Conservation (phyloP, 92 coral and sea anemone genomes). For the Epizoanthus rinbou region DNA sequence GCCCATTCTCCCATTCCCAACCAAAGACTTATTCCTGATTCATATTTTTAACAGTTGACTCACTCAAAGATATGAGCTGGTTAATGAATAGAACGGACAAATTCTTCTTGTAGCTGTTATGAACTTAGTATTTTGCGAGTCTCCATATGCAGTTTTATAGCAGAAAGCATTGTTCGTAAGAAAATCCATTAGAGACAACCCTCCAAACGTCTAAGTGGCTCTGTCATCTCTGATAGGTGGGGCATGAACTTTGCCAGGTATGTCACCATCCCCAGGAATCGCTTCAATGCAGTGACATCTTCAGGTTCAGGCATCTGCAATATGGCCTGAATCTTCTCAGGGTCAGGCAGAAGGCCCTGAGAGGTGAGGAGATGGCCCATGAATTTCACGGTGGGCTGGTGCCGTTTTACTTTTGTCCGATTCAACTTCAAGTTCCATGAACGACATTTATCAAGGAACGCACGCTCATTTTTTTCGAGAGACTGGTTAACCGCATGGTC, state of each 20-base stretch:
- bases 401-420: conserved; percentile 50
- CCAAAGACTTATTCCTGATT: conserved; percentile 8
- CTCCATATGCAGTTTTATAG: no score
- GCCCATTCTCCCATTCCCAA: conserved; percentile 26
- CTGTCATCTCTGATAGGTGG: conserved; percentile 60
- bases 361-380: conserved; percentile 68
- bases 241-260: conserved; percentile 68
- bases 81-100: conserved; percentile 8
- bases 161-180: conserved; percentile 20
- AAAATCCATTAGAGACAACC: conserved; percentile 24
- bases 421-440: conserved; percentile 61
- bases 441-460: conserved; percentile 63
- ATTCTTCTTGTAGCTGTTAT: conserved; percentile 19
- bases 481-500: conserved; percentile 57
- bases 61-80: background rate
- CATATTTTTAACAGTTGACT: background rate
- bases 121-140: background rate
- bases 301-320: conserved; percentile 58
- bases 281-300: conserved; percentile 48
- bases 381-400: conserved; percentile 45
- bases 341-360: conserved; percentile 59
- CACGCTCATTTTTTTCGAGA: conserved; percentile 58
- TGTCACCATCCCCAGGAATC: conserved; percentile 66
- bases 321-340: conserved; percentile 57
- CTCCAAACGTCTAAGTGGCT: conserved; percentile 54